These are phyloP conservation scores for Zaprionus vittiger DNA, from an alignment of 1,140 invertebrate species.

Conservation along the genomic window DNA sequence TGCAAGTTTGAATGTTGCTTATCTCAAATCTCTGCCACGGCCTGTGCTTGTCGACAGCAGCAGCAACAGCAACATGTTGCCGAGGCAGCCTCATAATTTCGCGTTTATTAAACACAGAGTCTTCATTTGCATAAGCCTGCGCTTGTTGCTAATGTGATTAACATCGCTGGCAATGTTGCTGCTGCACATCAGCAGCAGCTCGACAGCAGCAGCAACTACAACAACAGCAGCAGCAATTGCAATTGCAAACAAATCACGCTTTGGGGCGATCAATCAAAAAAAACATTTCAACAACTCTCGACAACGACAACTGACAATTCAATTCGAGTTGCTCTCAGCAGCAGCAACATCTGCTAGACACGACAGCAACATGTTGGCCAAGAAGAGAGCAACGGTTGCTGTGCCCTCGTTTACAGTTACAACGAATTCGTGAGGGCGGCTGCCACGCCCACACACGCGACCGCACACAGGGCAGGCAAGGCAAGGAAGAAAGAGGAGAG, in stretches of 20 bases:
- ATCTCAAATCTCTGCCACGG: constrained; percentile 62
- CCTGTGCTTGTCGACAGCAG: constrained; percentile 20
- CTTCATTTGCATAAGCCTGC: constrained; percentile 74
- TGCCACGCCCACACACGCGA: constrained; percentile 49
- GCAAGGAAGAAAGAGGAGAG: neutral
- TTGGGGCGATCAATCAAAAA: constrained; percentile 67
- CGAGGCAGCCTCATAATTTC: constrained; percentile 67
- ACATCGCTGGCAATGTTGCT: constrained; percentile 43
- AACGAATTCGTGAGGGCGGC: constrained; percentile 66
- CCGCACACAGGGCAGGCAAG: constrained; percentile 26
- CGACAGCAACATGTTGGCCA: constrained; percentile 40
- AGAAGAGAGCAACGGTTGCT: constrained; percentile 46
- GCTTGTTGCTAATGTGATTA: constrained; percentile 52
- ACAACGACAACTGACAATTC: constrained; percentile 72
- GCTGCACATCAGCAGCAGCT: constrained; percentile 23
- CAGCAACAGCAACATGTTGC: constrained; percentile 39
- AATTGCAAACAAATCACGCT: constrained; percentile 76
- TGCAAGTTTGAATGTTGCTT: constrained; percentile 80
- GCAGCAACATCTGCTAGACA: constrained; percentile 17
- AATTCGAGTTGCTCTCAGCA: constrained; percentile 45
- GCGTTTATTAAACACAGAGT: constrained; percentile 79
- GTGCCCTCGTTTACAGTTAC: constrained; percentile 57
- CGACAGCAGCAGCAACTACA: constrained; percentile 23
- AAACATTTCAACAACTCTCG: constrained; percentile 38
- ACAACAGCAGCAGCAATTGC: constrained; percentile 29